Evolutionary conservation across 2,888 invertebrate species (phyloP).

Genomic region (Agonopterix heracliana): DNA sequence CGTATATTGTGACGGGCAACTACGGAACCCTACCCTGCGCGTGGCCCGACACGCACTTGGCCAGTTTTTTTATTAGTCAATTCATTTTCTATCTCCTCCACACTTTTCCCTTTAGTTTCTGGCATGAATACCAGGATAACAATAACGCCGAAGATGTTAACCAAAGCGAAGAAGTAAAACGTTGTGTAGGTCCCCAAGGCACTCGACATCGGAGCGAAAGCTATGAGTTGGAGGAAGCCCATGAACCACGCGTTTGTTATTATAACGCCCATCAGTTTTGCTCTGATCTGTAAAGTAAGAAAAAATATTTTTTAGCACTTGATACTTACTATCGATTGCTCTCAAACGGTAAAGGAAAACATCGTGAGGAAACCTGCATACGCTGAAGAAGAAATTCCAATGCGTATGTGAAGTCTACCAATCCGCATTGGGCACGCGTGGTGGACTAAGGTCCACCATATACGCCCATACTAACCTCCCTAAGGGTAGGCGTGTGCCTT

Average conservation of each 20-base stretch:
- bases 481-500: too few relatives aligned
- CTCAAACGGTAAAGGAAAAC: too few relatives aligned
- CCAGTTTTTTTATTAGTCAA: background rate
- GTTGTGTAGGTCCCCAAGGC: slow-evolving; percentile 34
- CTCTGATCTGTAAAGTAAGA: slow-evolving; percentile 39
- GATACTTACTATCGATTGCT: too few relatives aligned
- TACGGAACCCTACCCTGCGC: too few relatives aligned
- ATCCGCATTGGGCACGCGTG: too few relatives aligned
- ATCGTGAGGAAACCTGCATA: too few relatives aligned
- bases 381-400: too few relatives aligned
- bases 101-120: slow-evolving; percentile 56
- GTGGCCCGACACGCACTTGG: too few relatives aligned
- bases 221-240: slow-evolving; percentile 31
- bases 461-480: too few relatives aligned
- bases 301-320: background rate
- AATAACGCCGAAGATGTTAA: slow-evolving; percentile 39
- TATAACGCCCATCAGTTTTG: slow-evolving; percentile 44
- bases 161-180: slow-evolving; percentile 44
- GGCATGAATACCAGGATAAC: slow-evolving; percentile 43
- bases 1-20: too few relatives aligned
- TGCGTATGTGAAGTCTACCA: too few relatives aligned
- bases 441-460: too few relatives aligned
- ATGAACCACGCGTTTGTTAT: slow-evolving; percentile 51
- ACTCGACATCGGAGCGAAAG: slow-evolving; percentile 23
- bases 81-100: slow-evolving; percentile 39